phyloP scores from a whole-genome alignment of 2,888 invertebrate species.

The Alviniconcha strummeri region DNA sequence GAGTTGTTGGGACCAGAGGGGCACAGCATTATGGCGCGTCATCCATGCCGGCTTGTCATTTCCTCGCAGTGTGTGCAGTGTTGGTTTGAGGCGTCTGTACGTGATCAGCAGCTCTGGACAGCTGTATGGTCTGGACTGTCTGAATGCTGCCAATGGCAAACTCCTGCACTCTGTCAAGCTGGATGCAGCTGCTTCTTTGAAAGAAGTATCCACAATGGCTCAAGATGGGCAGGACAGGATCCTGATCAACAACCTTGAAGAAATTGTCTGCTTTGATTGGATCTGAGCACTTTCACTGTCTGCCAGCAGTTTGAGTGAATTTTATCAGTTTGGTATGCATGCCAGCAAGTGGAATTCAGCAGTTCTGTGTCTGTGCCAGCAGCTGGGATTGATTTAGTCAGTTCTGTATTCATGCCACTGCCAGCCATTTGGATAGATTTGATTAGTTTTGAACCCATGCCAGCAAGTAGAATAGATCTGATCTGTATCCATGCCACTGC shows the following conservation, averaged over 20 bases:
- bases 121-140: conserved; percentile 20
- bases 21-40: neutral
- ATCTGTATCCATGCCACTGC: no score
- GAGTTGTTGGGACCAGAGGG: conserved; percentile 31
- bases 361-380: no score
- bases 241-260: conserved; percentile 25
- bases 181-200: neutral
- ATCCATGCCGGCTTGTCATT: conserved; percentile 13
- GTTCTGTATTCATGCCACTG: no score
- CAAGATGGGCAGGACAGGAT: conserved; percentile 28
- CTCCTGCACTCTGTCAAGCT: conserved; percentile 24
- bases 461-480: no score
- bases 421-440: no score
- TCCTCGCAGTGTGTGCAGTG: conserved; percentile 29
- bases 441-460: no score
- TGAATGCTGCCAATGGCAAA: conserved; percentile 24
- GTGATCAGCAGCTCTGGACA: neutral
- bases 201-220: conserved; percentile 30
- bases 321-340: no score
- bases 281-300: neutral
- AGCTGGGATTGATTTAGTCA: no score
- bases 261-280: conserved; percentile 30
- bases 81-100: conserved; percentile 28
- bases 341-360: no score
- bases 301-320: no score